These are phyloP conservation scores for Peromyscus polionotus DNA, from an alignment of 2,113 vertebrate species.

Conservation along the genomic window DNA sequence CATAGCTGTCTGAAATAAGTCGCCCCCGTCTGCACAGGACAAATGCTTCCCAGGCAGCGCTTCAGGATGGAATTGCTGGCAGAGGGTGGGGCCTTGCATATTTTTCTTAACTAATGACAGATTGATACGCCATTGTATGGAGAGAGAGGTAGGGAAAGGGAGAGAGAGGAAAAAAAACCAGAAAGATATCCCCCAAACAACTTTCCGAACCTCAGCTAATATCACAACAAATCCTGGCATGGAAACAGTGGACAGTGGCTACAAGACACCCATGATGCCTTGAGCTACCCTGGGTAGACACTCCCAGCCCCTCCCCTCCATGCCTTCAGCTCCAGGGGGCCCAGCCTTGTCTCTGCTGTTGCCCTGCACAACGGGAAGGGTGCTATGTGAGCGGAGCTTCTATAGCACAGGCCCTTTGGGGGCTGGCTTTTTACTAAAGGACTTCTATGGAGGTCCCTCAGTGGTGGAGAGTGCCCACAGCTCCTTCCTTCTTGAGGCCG, in stretches of 20 bases:
- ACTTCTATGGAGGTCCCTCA: not conserved
- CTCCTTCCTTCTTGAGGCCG: not conserved
- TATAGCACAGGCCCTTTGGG: not conserved
- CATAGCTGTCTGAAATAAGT: not conserved
- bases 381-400: not conserved
- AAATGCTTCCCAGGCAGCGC: not conserved
- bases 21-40: not conserved
- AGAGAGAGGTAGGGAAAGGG: no score
- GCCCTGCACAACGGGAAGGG: not conserved
- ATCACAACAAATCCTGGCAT: not conserved
- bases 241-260: not conserved
- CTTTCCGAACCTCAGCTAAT: not conserved
- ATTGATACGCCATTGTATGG: not conserved
- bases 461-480: fast-evolving
- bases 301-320: not conserved
- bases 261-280: no score
- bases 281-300: not conserved
- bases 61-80: not conserved
- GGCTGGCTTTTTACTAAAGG: no score
- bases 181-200: not conserved
- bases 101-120: not conserved
- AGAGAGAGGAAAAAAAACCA: not conserved
- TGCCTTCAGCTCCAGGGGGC: not conserved
- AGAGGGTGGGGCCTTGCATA: not conserved
- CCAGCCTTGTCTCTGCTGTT: not conserved